phyloP scores from a whole-genome alignment of 2,797 vertebrate species.

The Alosa sapidissima region DNA sequence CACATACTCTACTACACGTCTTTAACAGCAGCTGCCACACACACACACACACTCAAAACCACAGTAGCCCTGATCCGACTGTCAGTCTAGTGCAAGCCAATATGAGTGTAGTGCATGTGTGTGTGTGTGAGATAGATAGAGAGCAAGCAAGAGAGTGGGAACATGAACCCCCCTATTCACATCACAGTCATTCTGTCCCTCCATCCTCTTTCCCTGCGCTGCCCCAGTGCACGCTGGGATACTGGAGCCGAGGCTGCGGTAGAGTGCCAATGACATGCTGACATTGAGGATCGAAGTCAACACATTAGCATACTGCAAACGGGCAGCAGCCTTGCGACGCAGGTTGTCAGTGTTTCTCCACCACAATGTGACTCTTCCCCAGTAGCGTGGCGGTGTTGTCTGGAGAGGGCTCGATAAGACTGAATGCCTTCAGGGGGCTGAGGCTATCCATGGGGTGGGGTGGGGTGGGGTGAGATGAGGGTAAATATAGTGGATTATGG shows the following conservation, averaged over 20 bases:
- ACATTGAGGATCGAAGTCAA: constrained; percentile 5
- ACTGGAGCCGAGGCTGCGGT: not conserved
- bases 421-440: not conserved
- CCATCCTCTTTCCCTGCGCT: not conserved
- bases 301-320: not conserved
- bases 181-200: not conserved
- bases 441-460: not conserved
- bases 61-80: too few species aligned
- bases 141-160: too few species aligned
- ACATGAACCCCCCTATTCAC: too few species aligned
- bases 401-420: not conserved
- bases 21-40: not conserved
- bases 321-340: not conserved
- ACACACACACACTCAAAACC: not conserved
- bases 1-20: not conserved
- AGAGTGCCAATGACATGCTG: constrained; percentile 2
- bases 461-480: not conserved
- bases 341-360: not conserved
- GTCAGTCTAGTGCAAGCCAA: too few species aligned
- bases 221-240: constrained; percentile 1
- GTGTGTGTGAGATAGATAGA: too few species aligned
- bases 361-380: not conserved
- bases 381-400: too few species aligned
- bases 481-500: not conserved
- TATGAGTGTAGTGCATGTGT: not conserved